Evolutionary conservation across 1,140 invertebrate genomes (phyloP).

Genomic region (Thaumetopoea pityocampa): DNA sequence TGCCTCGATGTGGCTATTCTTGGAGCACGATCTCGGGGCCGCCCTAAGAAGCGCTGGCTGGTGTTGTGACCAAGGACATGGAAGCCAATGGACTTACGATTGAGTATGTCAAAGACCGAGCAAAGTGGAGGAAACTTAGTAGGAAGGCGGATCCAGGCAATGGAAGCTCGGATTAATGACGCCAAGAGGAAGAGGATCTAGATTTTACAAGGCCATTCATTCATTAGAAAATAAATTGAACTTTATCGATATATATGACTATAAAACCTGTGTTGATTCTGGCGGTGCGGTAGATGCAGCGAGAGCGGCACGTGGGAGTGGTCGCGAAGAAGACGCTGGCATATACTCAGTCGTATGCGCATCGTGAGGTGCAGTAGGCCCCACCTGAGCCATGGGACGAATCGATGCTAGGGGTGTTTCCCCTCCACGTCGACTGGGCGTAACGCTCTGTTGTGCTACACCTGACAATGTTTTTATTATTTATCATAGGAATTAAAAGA

Average conservation of each 20-base stretch:
- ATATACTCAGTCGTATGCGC: conserved; percentile 82
- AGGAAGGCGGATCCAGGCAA: too few species aligned
- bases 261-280: conserved; percentile 23
- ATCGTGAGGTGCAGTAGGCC: conserved; percentile 69
- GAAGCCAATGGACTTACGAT: too few species aligned
- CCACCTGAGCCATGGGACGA: conserved; percentile 88
- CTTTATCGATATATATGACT: neutral
- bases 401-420: conserved; percentile 94
- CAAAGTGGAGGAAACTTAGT: too few species aligned
- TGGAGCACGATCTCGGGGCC: too few species aligned
- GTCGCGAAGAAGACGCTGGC: conserved; percentile 82
- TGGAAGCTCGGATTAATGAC: too few species aligned
- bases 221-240: neutral
- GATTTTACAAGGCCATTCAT: neutral
- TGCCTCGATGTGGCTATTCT: too few species aligned
- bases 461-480: conserved; percentile 25
- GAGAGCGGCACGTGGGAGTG: conserved; percentile 65
- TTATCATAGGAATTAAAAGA: neutral
- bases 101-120: too few species aligned
- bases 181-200: too few species aligned
- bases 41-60: too few species aligned
- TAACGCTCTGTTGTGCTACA: conserved; percentile 76
- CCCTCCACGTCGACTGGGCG: conserved; percentile 79
- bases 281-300: conserved; percentile 60
- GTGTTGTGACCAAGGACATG: too few species aligned